Evolutionary conservation across 1,140 invertebrate genomes (phyloP).

Genomic region (Brachystomella parvula): DNA sequence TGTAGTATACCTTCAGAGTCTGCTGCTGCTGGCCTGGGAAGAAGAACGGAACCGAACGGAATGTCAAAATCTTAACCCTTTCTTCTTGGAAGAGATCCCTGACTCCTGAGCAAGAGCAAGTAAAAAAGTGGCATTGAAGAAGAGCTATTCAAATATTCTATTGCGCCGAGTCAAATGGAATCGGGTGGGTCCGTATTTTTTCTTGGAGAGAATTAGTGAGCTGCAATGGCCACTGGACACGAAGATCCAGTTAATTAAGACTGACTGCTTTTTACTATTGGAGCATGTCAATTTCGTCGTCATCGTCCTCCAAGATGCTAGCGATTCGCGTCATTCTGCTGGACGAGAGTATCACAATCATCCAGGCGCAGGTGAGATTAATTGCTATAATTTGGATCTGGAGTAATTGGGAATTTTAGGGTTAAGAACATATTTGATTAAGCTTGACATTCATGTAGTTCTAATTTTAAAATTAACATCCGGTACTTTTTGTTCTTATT

Average conservation of each 20-base stretch:
- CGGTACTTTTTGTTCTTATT: neutral
- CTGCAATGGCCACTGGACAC: neutral
- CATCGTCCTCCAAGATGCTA: constrained; percentile 16
- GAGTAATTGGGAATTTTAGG: neutral
- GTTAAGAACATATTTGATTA: neutral
- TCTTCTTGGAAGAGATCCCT: too few species aligned
- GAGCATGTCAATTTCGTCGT: neutral
- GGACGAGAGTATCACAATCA: constrained; percentile 36
- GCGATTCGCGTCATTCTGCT: constrained; percentile 30
- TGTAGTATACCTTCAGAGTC: too few species aligned
- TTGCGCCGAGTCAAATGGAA: neutral
- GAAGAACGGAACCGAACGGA: too few species aligned
- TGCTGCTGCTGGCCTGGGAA: too few species aligned
- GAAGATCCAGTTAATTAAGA: neutral
- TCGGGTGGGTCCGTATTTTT: constrained; percentile 5
- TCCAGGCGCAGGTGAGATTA: constrained; percentile 34
- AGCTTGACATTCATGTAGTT: neutral
- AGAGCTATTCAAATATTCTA: neutral
- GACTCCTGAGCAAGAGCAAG: too few species aligned
- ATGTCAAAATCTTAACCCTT: too few species aligned
- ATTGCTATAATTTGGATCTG: neutral
- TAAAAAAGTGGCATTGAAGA: too few species aligned
- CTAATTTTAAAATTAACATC: neutral
- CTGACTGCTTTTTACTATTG: neutral
- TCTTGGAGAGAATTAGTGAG: neutral